Base-by-base conservation (phyloP, 1,140 invertebrate species). In the Hyles euphorbiae region DNA sequence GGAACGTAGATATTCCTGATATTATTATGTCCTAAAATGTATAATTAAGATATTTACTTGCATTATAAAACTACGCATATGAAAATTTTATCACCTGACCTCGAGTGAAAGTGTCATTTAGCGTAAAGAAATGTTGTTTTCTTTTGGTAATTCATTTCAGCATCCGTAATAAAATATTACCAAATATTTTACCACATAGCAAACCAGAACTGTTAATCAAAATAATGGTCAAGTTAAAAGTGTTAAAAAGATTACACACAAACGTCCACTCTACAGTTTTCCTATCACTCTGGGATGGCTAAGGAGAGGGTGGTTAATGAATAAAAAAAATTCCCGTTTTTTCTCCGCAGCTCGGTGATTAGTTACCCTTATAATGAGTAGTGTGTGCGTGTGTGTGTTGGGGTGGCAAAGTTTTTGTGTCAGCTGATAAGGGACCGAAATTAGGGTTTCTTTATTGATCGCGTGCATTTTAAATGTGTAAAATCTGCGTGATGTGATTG, bases 351-450 rank as follows among this genome's bases (percentile, higher is more conserved):
- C 79, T 72, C 76, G 83, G 83, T 88, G 85, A 88, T 88, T 88
- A 88, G 85, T 86, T 88, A 88, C 83, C 85, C 85, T 78, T 67
- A 76, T 88, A 88, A 88, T 88, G 79, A 88, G 68, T 67, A 74
- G 74, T 70, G 67, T 65, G 68, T 73, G 64, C 78, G 74, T 71
- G 72, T 67, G 74, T 70, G 74, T 69, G 69, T 70, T 65, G 74
- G 70, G 74, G 70, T 58, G 50, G 58, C 65, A 72, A 71, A 69
- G 72, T 79, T 72, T 72, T 70, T 71, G 71, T 82, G 77, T 81
- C 77, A 74, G 69, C 74, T 77, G 69, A 81, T 76, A 75, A 83
- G 78, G 80, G 78, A 72, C 61, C 48, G 51, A 67, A 71, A 73
- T 79, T 81, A 73, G 63, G 67, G 65, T 49, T n/a, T 60, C 72